Evolutionary conservation across 2,113 vertebrate species (phyloP).

Genomic region (Myxocyprinus asiaticus): DNA sequence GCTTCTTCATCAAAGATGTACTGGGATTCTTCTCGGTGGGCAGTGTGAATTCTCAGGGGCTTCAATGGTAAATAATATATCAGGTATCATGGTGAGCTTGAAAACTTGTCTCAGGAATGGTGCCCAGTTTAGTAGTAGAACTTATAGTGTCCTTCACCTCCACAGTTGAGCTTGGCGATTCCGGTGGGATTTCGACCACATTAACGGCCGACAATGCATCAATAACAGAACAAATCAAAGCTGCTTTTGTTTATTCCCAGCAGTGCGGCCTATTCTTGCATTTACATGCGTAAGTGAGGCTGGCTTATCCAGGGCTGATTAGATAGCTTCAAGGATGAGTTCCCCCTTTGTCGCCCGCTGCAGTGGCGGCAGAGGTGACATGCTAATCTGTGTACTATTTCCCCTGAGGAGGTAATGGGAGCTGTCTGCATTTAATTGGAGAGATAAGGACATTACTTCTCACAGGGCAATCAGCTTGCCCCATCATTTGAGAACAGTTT

Average conservation of each 20-base stretch:
- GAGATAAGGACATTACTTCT: constrained; percentile 55
- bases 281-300: constrained; percentile 67
- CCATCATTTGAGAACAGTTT: constrained; percentile 38
- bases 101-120: not conserved
- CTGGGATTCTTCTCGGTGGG: constrained; percentile 9
- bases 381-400: constrained; percentile 2
- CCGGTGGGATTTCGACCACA: constrained; percentile 17
- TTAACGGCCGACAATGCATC: constrained; percentile 20
- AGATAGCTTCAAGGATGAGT: constrained; percentile 74
- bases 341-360: constrained; percentile 55
- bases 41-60: not conserved
- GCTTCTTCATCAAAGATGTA: not conserved
- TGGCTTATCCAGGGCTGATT: constrained; percentile 65
- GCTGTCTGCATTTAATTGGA: constrained; percentile 59
- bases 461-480: constrained; percentile 21
- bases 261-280: constrained; percentile 51
- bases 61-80: constrained; percentile 9
- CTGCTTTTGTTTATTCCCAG: constrained; percentile 44
- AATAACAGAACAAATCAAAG: constrained; percentile 12
- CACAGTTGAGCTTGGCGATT: not conserved
- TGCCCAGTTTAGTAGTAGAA: too few species aligned
- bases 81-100: not conserved
- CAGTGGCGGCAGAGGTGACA: not conserved
- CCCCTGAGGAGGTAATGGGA: constrained; percentile 53
- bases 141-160: constrained; percentile 27